Conservation (phyloP, 2,888 invertebrate genomes). For the Synanthedon vespiformis region DNA sequence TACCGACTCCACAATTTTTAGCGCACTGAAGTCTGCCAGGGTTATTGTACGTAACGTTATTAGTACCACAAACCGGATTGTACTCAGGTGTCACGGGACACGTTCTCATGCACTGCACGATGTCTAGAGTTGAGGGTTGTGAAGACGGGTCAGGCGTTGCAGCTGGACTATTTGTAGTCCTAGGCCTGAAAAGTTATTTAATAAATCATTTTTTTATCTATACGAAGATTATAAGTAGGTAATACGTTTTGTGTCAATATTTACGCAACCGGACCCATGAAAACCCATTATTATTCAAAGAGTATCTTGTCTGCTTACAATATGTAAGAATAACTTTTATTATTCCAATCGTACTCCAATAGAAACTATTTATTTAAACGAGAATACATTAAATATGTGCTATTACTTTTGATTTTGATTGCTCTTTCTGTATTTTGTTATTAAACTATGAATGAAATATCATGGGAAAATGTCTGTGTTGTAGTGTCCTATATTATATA, state of each 20-base stretch:
- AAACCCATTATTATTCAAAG: no score
- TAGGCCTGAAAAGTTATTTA: not conserved
- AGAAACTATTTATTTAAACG: no score
- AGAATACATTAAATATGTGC: no score
- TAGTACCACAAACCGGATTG: constrained; percentile 43
- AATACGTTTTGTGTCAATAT: not conserved
- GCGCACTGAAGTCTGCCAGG: constrained; percentile 28
- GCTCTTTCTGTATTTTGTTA: no score
- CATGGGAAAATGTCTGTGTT: no score
- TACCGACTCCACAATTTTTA: constrained; percentile 18
- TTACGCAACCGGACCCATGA: no score
- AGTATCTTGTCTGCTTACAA: no score
- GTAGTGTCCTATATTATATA: no score
- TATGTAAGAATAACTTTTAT: no score
- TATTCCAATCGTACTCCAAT: no score
- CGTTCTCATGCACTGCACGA: not conserved
- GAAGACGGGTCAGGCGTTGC: not conserved
- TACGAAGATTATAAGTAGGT: not conserved
- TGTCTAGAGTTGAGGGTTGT: not conserved
- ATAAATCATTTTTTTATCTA: not conserved
- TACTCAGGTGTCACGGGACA: constrained; percentile 36
- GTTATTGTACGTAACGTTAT: constrained; percentile 34
- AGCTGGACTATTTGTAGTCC: not conserved
- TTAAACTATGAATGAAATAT: no score
- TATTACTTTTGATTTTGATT: no score